A percentile compares a stretch with the other conserved stretches of the same genome.
These are phyloP conservation scores for Papilio aristodemus DNA, from an alignment of 1,140 invertebrate genomes.

Conservation along the genomic window DNA sequence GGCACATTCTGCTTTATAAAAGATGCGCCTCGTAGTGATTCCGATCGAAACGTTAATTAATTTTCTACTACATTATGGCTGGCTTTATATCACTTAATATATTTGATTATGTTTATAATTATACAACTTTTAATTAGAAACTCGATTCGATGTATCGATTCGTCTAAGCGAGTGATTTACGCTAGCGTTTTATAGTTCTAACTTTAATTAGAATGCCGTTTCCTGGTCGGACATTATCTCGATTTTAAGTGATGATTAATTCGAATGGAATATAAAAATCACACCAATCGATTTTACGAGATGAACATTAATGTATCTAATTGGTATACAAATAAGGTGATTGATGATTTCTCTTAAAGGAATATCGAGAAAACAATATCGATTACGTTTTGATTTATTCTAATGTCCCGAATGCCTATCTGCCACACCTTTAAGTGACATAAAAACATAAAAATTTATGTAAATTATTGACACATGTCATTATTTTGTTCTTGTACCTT, in stretches of 20 bases:
- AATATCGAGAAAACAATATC: constrained; percentile 26
- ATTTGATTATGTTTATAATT: constrained; percentile 44
- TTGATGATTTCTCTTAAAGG: constrained; percentile 18
- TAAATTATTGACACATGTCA: constrained; percentile 12
- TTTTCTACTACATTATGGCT: constrained; percentile 68
- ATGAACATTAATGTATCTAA: constrained; percentile 26
- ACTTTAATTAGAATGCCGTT: constrained; percentile 43
- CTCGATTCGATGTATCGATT: constrained; percentile 38
- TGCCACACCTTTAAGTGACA: constrained; percentile 23
- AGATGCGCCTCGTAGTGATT: constrained; percentile 65
- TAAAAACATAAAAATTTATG: constrained; percentile 10
- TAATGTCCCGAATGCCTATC: constrained; percentile 24
- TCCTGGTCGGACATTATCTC: constrained; percentile 22
- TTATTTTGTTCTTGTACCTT: too few relatives aligned
- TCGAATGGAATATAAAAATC: constrained; percentile 12
- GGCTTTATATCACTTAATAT: constrained; percentile 57
- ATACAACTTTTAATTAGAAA: constrained; percentile 50
- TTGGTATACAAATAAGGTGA: constrained; percentile 31
- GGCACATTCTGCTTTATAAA: constrained; percentile 55
- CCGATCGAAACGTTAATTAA: constrained; percentile 73
- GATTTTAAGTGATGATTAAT: constrained; percentile 27
- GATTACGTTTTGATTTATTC: constrained; percentile 29
- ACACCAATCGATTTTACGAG: constrained; percentile 17
- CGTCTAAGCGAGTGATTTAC: constrained; percentile 39
- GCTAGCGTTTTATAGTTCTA: constrained; percentile 44